A percentile compares a stretch with the other conserved stretches of the same genome.
Conservation (phyloP, 2,888 invertebrate genomes). For the Schizaphis graminum region DNA sequence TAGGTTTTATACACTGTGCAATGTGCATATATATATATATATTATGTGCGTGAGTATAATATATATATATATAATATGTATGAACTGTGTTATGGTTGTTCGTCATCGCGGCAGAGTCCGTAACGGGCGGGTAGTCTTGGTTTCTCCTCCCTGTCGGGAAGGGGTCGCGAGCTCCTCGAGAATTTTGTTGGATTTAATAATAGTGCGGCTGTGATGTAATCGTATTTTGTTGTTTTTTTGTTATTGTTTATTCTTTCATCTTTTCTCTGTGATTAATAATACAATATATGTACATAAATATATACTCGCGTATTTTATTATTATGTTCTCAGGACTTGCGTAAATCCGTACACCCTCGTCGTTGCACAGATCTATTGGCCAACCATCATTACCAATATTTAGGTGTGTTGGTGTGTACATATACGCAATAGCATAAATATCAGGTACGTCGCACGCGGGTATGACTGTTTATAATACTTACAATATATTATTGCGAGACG, state of each 20-base stretch:
- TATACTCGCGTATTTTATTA: not conserved
- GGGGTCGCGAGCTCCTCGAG: conserved; percentile 52
- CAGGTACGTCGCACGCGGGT: not conserved
- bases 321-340: not conserved
- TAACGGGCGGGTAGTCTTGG: conserved; percentile 40
- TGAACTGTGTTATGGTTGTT: not conserved
- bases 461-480: not conserved
- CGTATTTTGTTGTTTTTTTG: conserved; percentile 13
- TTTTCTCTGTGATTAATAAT: not conserved
- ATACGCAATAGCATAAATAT: not conserved
- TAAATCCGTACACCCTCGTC: not conserved
- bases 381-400: not conserved
- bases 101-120: not conserved
- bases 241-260: not conserved
- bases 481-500: not conserved
- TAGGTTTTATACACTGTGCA: not conserved
- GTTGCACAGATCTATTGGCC: not conserved
- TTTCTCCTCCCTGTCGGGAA: conserved; percentile 63
- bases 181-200: conserved; percentile 2
- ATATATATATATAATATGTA: not conserved
- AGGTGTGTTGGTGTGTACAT: not conserved
- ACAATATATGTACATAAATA: not conserved
- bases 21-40: not conserved
- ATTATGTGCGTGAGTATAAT: not conserved
- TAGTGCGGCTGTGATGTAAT: conserved; percentile 28